These are phyloP conservation scores for Drosophila eohydei DNA, from an alignment of 2,888 invertebrate genomes.

Conservation along the genomic window DNA sequence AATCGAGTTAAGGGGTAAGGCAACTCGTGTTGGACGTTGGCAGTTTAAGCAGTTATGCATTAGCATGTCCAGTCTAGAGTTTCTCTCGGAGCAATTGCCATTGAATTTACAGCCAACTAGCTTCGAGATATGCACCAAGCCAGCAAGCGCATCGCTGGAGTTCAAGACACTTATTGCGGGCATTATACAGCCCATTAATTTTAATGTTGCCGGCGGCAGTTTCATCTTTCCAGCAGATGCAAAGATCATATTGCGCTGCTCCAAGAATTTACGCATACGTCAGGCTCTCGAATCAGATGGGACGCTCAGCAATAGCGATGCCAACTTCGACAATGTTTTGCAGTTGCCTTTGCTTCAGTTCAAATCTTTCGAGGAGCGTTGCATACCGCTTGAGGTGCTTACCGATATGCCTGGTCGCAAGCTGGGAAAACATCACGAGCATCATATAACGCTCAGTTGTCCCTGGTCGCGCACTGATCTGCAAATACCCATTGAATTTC, in stretches of 20 bases:
- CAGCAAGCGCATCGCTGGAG: slow-evolving; percentile 86
- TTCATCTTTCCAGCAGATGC: slow-evolving; percentile 89
- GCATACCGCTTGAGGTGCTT: slow-evolving; percentile 88
- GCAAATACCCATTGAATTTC: slow-evolving; percentile 91
- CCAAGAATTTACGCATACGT: slow-evolving; percentile 85
- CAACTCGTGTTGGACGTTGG: slow-evolving; percentile 89
- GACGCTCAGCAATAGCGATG: slow-evolving; percentile 51
- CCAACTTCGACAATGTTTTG: slow-evolving; percentile 83
- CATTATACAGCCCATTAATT: slow-evolving; percentile 90
- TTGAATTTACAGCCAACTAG: slow-evolving; percentile 76
- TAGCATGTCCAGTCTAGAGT: slow-evolving; percentile 88
- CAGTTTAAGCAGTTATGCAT: slow-evolving; percentile 87
- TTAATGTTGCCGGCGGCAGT: slow-evolving; percentile 92
- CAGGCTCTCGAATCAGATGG: slow-evolving; percentile 29
- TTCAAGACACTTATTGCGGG: slow-evolving; percentile 92
- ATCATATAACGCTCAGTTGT: slow-evolving; percentile 91
- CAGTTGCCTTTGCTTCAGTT: slow-evolving; percentile 87
- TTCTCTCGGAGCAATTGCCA: slow-evolving; percentile 88
- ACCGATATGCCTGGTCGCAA: slow-evolving; percentile 91
- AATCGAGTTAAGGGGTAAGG: slow-evolving; percentile 87
- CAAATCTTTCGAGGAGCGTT: slow-evolving; percentile 88
- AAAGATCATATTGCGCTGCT: slow-evolving; percentile 82
- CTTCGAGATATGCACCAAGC: slow-evolving; percentile 85
- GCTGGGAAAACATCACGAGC: slow-evolving; percentile 89
- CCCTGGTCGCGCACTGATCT: slow-evolving; percentile 91